A percentile compares a stretch with the other conserved stretches of the same genome.
Conservation (phyloP, 2,113 vertebrate genomes). For the Nipponia nippon region DNA sequence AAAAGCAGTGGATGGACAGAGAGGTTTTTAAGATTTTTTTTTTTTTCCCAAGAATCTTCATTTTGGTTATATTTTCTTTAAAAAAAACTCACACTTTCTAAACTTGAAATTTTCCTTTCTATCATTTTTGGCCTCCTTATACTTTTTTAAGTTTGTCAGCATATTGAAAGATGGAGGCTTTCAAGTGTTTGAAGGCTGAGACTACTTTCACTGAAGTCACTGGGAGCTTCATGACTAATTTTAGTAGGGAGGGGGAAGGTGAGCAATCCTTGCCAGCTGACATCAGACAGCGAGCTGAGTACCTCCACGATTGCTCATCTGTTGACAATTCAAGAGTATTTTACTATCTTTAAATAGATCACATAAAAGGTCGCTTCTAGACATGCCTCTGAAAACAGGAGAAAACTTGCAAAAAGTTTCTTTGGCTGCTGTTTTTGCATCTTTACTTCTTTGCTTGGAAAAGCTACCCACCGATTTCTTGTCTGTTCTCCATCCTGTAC, state of each 20-base stretch:
- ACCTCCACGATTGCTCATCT: constrained; percentile 4
- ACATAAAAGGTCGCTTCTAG: neutral
- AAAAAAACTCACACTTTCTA: neutral
- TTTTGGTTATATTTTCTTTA: neutral
- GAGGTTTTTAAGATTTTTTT: neutral
- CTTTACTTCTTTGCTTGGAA: neutral
- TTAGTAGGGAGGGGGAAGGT: constrained; percentile 22
- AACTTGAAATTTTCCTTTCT: neutral
- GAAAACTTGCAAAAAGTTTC: neutral
- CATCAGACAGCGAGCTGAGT: constrained; percentile 18
- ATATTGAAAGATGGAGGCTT: neutral
- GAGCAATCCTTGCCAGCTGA: constrained; percentile 11
- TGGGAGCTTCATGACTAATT: neutral
- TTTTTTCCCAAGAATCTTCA: neutral
- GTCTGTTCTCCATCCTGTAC: neutral
- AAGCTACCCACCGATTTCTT: neutral
- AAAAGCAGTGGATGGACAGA: neutral
- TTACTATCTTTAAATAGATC: constrained; percentile 26
- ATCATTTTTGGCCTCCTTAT: neutral
- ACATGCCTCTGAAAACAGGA: neutral
- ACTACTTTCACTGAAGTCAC: neutral
- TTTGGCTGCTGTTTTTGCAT: neutral
- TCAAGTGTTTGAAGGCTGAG: neutral
- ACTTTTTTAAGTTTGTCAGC: neutral
- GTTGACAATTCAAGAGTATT: constrained; percentile 9